Evolutionary conservation across 2,113 vertebrate genomes (phyloP).

Genomic region (Rhegmatorhina hoffmannsi): DNA sequence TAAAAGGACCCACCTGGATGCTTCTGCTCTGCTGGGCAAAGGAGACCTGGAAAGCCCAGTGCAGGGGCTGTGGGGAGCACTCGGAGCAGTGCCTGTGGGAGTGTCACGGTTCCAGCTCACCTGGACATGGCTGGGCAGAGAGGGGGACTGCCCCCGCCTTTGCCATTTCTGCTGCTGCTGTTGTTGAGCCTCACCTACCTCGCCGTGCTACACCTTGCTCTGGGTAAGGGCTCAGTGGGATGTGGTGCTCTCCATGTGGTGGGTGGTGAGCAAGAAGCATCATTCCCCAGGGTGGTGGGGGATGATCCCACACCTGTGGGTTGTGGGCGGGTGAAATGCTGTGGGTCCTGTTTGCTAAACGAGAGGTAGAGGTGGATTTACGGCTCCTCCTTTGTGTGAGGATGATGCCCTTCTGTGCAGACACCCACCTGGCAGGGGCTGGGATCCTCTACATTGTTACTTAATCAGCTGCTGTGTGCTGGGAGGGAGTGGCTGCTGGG

Average conservation of each 20-base stretch:
- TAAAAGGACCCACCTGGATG: slow-evolving; percentile 1
- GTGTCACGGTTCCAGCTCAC: not conserved
- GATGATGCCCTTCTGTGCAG: not conserved
- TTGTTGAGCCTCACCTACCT: slow-evolving; percentile 21
- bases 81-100: rapidly evolving
- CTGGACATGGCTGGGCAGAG: not conserved
- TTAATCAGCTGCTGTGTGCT: not conserved
- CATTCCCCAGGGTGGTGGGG: rapidly evolving
- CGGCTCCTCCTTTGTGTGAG: not conserved
- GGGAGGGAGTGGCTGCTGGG: not conserved
- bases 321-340: not conserved
- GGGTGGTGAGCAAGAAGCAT: not conserved
- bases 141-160: not conserved
- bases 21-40: not conserved
- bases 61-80: not conserved
- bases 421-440: not conserved
- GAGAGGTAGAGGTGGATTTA: not conserved
- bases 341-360: not conserved
- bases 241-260: rapidly evolving
- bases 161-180: not conserved
- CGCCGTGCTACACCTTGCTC: not conserved
- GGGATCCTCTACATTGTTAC: not conserved
- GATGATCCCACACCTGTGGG: not conserved
- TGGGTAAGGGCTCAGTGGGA: slow-evolving; percentile 33
- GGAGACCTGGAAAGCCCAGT: not conserved